Base-by-base conservation (phyloP, 1,140 invertebrate species). In the Zophobas atratus region DNA sequence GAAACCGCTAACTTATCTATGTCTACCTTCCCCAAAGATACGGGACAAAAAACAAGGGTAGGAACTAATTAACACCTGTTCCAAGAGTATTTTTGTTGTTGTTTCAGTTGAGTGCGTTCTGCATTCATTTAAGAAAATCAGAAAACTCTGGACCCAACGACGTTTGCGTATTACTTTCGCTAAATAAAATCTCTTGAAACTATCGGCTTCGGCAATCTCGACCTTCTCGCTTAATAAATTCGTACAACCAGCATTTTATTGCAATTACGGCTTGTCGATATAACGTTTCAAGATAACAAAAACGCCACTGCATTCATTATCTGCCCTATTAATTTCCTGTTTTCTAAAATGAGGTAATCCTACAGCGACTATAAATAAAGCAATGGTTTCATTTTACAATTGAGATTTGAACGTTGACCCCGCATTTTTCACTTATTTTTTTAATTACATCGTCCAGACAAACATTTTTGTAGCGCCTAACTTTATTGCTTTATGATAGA, bases 351-450 rank as follows among this genome's bases (percentile, higher is more conserved):
- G 60, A 41, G 60, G 60, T 67, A 67, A 67, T 67, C 4, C 49
- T 51, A 51, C 4, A 39, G 56, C 2, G 39, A 20, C 60, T 67
- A 67, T 67, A 67, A 67, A 67, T 67, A 67, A 39, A 41, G 60
- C 60, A 51, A 51, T 51, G 57, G 57, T 63, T 41, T 36, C 39
- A 60, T 8, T 60, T 60, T 33, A 67, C 33, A 67, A 67, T 67
- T 67, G 60, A 67, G 60, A 67, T 67, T 43, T 67, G 60, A 67
- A 67, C 60, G 33, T 67, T 67, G 60, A 67, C 60, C 60, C 60
- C 60, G 39, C 60, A 67, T 67, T 67, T 67, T 67, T 67, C 60
- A 67, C 60, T 67, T 67, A 67, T 67, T 67, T 20, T 20, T 20
- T 67, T 67, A 67, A 67, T 67, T 67, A 67, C 39, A 67, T 38